Percentiles rank a stretch among this genome's conserved stretches.
Conservation (phyloP, 1,140 invertebrate genomes). For the Andricus grossulariae region DNA sequence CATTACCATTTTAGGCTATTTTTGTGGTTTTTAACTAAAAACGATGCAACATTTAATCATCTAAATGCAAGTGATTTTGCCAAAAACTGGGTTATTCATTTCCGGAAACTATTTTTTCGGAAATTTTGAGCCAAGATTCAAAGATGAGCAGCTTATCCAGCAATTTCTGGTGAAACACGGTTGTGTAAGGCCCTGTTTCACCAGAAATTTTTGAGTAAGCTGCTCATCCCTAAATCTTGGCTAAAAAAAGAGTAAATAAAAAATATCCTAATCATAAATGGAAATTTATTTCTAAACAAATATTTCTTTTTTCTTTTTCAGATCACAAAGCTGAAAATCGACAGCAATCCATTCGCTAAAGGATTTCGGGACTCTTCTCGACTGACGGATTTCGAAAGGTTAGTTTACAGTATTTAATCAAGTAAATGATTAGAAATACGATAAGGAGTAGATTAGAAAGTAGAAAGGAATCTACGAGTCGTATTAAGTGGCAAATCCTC, state of each 20-base stretch:
- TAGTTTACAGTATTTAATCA: constrained; percentile 60
- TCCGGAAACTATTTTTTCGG: no score
- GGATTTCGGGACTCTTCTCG: constrained; percentile 89
- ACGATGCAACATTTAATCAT: no score
- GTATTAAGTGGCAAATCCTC: not conserved
- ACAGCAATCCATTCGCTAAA: constrained; percentile 91
- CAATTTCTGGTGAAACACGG: no score
- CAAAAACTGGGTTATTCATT: not conserved
- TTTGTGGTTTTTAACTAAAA: no score
- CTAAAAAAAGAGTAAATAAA: no score
- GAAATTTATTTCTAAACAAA: not conserved
- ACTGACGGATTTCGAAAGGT: constrained; percentile 92
- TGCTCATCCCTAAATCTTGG: no score
- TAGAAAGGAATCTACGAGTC: not conserved
- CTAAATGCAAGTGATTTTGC: constrained; percentile 5
- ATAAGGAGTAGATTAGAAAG: constrained; percentile 23
- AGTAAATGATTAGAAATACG: not conserved
- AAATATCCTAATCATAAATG: no score
- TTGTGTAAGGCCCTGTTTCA: no score
- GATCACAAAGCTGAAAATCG: constrained; percentile 94
- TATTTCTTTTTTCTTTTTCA: constrained; percentile 75
- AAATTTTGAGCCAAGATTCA: no score
- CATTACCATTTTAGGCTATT: no score
- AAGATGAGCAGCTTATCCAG: no score
- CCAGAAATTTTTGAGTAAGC: no score